phyloP scores from a whole-genome alignment of 2,113 vertebrate species.

The Nothocercus julius region DNA sequence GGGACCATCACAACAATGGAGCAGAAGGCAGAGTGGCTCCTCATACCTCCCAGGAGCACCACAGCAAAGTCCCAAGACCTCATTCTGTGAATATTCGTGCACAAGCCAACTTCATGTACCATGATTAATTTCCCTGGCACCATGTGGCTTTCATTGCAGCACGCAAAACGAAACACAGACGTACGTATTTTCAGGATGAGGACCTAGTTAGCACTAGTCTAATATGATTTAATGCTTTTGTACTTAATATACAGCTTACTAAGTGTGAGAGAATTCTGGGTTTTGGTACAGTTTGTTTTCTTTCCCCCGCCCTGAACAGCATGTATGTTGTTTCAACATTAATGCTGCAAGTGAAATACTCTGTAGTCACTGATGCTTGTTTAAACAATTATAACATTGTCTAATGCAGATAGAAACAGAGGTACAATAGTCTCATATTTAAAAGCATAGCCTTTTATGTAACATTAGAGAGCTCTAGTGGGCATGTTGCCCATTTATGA shows the following conservation, averaged over 20 bases:
- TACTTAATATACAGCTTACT: background rate
- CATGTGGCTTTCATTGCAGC: conserved; percentile 15
- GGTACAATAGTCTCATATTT: background rate
- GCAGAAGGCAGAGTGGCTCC: background rate
- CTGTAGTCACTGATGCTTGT: background rate
- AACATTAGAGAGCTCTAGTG: background rate
- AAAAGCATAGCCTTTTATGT: background rate
- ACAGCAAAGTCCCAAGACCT: background rate
- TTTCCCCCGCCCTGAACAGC: background rate
- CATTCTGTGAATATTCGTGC: background rate
- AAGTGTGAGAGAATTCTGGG: conserved; percentile 9
- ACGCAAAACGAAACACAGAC: conserved; percentile 28
- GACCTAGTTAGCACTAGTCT: conserved; percentile 21
- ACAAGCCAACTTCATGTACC: background rate
- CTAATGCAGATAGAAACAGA: background rate
- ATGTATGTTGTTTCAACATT: background rate
- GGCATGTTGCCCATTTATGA: background rate
- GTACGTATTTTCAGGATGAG: background rate
- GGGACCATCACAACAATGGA: background rate
- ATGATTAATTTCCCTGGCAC: conserved; percentile 26
- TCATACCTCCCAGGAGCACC: background rate
- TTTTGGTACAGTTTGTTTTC: background rate
- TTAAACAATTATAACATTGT: conserved; percentile 2
- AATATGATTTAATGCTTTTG: background rate
- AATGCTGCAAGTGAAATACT: background rate